Percentiles rank a stretch among this genome's conserved stretches.
Evolutionary conservation across 2,797 vertebrate species (phyloP).

Genomic region (Nothura maculosa): DNA sequence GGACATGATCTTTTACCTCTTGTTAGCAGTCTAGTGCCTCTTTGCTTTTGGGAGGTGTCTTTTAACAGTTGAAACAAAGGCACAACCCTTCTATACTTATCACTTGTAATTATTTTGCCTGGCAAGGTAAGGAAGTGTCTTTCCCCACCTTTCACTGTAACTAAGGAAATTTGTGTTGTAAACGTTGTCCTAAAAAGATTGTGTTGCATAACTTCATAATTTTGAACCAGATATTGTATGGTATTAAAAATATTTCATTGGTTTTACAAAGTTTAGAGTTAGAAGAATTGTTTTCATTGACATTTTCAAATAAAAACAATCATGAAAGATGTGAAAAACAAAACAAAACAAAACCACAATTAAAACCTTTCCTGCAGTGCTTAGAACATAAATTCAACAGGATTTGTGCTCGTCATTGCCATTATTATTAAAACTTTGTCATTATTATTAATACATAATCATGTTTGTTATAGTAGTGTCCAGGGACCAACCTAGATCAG

Average conservation of each 20-base stretch:
- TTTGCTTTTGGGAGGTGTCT: background rate
- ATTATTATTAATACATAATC: conserved; percentile 2
- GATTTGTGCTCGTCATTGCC: background rate
- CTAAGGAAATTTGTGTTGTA: conserved; percentile 19
- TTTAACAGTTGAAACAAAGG: conserved; percentile 19
- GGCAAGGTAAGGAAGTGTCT: conserved; percentile 1
- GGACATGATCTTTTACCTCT: background rate
- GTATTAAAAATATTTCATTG: conserved; percentile 11
- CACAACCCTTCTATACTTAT: background rate
- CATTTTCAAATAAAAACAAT: conserved; percentile 38
- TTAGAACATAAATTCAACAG: conserved; percentile 6
- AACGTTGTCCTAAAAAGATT: background rate
- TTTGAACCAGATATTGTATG: background rate
- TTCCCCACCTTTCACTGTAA: background rate
- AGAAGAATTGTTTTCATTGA: conserved; percentile 34
- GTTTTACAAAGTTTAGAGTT: conserved; percentile 16
- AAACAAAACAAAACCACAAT: conserved; percentile 14
- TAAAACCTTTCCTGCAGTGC: conserved; percentile 14
- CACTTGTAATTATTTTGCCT: conserved; percentile 20
- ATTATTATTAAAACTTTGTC: conserved; percentile 11
- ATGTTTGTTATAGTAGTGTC: background rate
- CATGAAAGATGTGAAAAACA: conserved; percentile 36
- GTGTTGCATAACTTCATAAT: background rate
- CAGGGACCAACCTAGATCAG: background rate
- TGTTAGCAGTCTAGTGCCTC: background rate